Percentiles rank a stretch among this genome's conserved stretches.
Conservation (phyloP, 2,113 vertebrate species). For the Neolamprologus hecqui region DNA sequence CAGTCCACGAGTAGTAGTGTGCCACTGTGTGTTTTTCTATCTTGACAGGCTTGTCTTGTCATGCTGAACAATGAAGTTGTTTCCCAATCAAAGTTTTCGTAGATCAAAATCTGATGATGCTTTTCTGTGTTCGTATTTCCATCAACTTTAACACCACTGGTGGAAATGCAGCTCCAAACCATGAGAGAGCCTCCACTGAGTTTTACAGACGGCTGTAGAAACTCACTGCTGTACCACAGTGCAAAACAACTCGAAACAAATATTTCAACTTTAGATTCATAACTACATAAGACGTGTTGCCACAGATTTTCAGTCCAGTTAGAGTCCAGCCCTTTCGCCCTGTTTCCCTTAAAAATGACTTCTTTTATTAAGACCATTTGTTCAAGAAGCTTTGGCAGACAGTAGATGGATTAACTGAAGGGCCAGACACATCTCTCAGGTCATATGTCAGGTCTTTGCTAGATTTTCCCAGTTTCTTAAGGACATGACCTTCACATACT, state of each 20-base stretch:
- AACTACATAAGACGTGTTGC: not conserved
- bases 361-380: not conserved
- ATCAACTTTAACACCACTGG: not conserved
- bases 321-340: not conserved
- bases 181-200: accelerated
- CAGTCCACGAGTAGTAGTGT: not conserved
- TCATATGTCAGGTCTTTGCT: not conserved
- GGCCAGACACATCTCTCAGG: not conserved
- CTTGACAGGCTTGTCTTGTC: not conserved
- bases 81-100: not conserved
- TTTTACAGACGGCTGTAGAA: not conserved
- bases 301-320: not conserved
- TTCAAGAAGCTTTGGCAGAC: not conserved
- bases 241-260: not conserved
- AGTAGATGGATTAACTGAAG: not conserved
- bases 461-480: not conserved
- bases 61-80: not conserved
- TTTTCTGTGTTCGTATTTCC: not conserved
- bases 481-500: not conserved
- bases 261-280: not conserved
- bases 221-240: not conserved
- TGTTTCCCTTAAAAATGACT: not conserved
- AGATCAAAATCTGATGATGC: not conserved
- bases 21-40: not conserved
- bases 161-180: not conserved